Percentiles rank a stretch among this genome's conserved stretches.
phyloP scores from a whole-genome alignment of 2,888 invertebrate genomes.

The Melieria omissa region DNA sequence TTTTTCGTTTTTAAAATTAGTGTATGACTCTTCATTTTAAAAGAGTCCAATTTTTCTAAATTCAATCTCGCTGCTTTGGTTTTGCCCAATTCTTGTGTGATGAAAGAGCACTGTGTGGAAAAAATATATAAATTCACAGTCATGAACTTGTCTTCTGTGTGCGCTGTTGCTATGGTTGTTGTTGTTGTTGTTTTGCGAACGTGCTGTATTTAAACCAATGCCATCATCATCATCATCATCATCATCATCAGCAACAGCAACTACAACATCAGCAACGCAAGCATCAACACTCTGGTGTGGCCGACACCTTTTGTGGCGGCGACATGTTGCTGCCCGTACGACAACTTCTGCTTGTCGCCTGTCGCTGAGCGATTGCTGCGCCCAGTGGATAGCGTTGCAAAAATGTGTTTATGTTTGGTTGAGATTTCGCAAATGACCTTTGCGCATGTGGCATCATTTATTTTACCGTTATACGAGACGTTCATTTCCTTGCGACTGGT shows the following conservation, averaged over 20 bases:
- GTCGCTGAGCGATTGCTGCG: neutral
- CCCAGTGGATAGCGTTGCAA: too few relatives aligned
- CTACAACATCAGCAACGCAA: neutral
- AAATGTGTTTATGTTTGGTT: conserved; percentile 24
- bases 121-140: conserved; percentile 42
- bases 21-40: too few relatives aligned
- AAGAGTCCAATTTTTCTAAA: too few relatives aligned
- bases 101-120: neutral
- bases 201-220: conserved; percentile 25
- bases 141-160: conserved; percentile 43
- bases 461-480: neutral
- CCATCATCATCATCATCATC: neutral
- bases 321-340: neutral
- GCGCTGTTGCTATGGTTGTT: conserved; percentile 2
- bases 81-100: conserved; percentile 4
- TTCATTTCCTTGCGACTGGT: too few relatives aligned
- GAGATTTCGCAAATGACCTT: conserved; percentile 26
- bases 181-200: conserved; percentile 15
- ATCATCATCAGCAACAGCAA: neutral
- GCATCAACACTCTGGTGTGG: neutral
- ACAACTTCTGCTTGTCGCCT: neutral
- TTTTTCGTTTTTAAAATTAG: too few relatives aligned
- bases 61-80: neutral
- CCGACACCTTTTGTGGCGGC: conserved; percentile 8
- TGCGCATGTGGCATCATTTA: conserved; percentile 25